These are phyloP conservation scores for Therioaphis trifolii DNA, from an alignment of 2,888 invertebrate genomes.

Conservation along the genomic window DNA sequence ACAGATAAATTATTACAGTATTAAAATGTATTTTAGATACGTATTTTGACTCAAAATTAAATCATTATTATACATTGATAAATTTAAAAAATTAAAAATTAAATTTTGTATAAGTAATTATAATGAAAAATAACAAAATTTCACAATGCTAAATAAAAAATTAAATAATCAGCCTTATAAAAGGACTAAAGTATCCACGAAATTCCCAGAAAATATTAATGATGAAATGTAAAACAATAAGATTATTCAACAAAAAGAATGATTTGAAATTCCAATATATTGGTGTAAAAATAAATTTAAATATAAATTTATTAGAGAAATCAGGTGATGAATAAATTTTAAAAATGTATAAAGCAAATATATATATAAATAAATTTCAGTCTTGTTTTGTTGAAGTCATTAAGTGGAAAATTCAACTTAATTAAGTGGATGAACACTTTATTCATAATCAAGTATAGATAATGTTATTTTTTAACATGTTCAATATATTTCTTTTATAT, in stretches of 20 bases:
- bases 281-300: background rate
- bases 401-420: background rate
- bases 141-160: background rate
- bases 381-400: slow-evolving; percentile 28
- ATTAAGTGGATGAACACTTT: too few species aligned
- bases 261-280: too few species aligned
- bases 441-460: too few species aligned
- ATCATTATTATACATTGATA: too few species aligned
- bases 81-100: too few species aligned
- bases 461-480: too few species aligned
- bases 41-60: too few species aligned
- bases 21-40: too few species aligned
- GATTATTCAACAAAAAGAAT: background rate
- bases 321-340: background rate
- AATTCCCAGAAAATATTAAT: background rate
- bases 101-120: too few species aligned
- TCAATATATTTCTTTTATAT: too few species aligned
- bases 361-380: slow-evolving; percentile 28
- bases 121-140: background rate
- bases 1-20: too few species aligned
- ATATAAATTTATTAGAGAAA: background rate
- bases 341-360: background rate
- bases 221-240: slow-evolving; percentile 11
- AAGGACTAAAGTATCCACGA: background rate
- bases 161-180: background rate